These are phyloP conservation scores for Rhea pennata DNA, from an alignment of 2,113 vertebrate species.

Conservation along the genomic window DNA sequence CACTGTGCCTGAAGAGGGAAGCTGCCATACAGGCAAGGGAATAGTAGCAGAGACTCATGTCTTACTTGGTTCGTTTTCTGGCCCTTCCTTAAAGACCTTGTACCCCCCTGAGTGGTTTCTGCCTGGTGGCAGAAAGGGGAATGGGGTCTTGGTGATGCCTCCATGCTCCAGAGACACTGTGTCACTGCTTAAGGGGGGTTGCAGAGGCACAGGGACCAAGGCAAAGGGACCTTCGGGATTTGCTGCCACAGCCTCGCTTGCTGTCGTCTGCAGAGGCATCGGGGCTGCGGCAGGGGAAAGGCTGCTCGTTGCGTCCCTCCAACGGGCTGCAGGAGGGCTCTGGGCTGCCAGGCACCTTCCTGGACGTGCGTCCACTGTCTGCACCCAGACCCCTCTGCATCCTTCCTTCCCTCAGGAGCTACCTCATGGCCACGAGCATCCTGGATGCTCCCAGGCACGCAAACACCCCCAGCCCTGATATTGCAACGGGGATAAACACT, in stretches of 20 bases:
- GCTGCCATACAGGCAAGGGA: accelerated
- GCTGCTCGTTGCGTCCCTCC: not conserved
- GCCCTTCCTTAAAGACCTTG: accelerated
- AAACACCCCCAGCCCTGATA: not conserved
- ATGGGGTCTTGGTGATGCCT: not conserved
- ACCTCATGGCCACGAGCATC: not conserved
- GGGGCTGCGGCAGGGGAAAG: not conserved
- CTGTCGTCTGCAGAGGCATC: not conserved
- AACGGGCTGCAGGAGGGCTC: not conserved
- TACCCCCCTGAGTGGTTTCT: accelerated
- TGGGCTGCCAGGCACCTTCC: not conserved
- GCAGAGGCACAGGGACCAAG: accelerated
- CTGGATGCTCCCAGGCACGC: accelerated
- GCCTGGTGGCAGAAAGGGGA: not conserved
- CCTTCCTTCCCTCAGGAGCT: not conserved
- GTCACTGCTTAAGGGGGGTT: too few species aligned
- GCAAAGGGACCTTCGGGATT: not conserved
- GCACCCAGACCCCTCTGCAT: not conserved
- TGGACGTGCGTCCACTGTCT: not conserved
- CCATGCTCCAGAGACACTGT: not conserved
- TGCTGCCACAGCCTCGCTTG: not conserved
- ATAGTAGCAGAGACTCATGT: not conserved
- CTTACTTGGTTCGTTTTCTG: accelerated
- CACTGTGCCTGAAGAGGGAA: not conserved
- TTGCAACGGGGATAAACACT: accelerated